Evolutionary conservation across 2,113 vertebrate genomes (phyloP).

Genomic region (Leptocoma aspasia): DNA sequence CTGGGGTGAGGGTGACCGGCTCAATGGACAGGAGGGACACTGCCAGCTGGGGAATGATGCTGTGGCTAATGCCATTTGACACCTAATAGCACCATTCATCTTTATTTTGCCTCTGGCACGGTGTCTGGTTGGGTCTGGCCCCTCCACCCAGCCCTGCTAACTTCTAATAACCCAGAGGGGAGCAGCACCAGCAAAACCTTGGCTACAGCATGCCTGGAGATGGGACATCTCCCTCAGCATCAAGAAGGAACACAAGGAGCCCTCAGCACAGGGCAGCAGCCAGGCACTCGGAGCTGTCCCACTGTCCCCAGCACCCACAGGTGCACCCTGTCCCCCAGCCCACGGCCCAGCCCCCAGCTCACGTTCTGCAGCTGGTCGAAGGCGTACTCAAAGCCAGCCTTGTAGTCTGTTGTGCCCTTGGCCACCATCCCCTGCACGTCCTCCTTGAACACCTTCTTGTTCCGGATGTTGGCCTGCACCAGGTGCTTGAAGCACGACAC

Average conservation of each 20-base stretch:
- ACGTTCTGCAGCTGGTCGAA: constrained; percentile 98
- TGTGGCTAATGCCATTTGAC: neutral
- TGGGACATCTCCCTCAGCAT: neutral
- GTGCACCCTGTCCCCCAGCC: neutral
- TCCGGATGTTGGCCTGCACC: constrained; percentile 94
- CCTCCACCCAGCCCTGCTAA: neutral
- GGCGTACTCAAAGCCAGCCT: constrained; percentile 96
- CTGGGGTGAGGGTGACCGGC: neutral
- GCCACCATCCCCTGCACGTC: constrained; percentile 92
- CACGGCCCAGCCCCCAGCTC: constrained; percentile 54
- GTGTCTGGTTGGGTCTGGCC: neutral
- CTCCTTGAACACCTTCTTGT: constrained; percentile 98
- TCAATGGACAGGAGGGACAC: neutral
- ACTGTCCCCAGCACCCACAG: neutral
- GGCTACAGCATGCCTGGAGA: fast-evolving
- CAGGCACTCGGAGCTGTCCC: fast-evolving
- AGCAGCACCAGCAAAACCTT: neutral
- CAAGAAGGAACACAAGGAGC: neutral
- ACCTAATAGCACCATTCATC: constrained; percentile 11
- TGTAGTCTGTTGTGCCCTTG: constrained; percentile 97
- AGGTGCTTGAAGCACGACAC: constrained; percentile 95
- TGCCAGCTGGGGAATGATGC: neutral
- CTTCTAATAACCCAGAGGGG: neutral
- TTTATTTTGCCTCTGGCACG: neutral
- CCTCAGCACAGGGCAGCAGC: neutral